Base-by-base conservation (phyloP, 2,797 vertebrate genomes). In the Poeciliopsis gracilis region DNA sequence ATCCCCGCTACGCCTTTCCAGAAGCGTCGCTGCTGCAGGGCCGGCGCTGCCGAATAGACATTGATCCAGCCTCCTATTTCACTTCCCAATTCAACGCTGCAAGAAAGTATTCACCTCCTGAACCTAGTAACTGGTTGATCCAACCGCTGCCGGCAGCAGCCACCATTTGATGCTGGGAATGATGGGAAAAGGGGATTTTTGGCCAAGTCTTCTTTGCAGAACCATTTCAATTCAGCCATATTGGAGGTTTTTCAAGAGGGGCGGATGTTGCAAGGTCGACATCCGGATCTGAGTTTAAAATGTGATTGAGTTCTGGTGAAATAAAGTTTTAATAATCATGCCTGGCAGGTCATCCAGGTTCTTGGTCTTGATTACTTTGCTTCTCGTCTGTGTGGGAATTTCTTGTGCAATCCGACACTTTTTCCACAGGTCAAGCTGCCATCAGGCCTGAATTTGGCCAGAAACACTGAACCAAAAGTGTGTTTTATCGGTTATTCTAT, bases 1-100 rank as follows among this genome's bases (percentile, higher is more conserved):
- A 61, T 87, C 87, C 86, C 90, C 87, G 71, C 78, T 86, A 53
- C 23, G 84, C 84, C 84, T 84, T 78, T 41, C 84, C 79, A 45
- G 75, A 70, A 88, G 75, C 87, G 74, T 80, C 88, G 72, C 79
- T 90, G 87, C 81, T 89, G 88, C 75, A 87, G 77, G 82, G 77
- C 51, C 85, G 84, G 77, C 81, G 77, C 51, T 86, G 84, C 84
- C 73, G 75, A 45, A 47, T 51, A 78, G 70, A 87, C 81, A 70
- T 78, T 80, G 23, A 67, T 25, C 12, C 63, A 67, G 30, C 3
- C 23, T 67, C 66, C 11, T 6, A 4, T 25, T 25, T 41, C 23
- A 18, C 38, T 67, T 67, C 38, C 20, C 66, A 67, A 25, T 41
- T 67, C 38, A 67, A 12, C 2, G 66, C 4, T 67, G 9, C 25